These are phyloP conservation scores for Bombyx mandarina DNA, from an alignment of 1,140 invertebrate species.

Conservation along the genomic window DNA sequence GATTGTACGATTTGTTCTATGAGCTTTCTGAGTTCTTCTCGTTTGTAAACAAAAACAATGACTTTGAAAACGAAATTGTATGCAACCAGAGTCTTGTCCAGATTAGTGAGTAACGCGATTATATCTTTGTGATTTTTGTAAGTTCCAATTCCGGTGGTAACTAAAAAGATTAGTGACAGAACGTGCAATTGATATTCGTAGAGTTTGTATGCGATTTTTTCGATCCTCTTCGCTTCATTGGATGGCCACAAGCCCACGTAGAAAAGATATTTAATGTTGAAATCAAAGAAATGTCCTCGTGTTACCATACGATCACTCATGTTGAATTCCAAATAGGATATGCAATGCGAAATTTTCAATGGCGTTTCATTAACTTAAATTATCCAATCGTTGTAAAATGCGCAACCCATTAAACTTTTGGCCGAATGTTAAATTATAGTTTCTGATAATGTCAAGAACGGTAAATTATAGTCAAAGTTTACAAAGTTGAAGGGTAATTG, in stretches of 20 bases:
- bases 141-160: slow-evolving; percentile 37
- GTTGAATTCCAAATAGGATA: too few relatives aligned
- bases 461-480: slow-evolving; percentile 4
- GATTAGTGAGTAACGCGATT: slow-evolving; percentile 28
- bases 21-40: slow-evolving; percentile 26
- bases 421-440: slow-evolving; percentile 7
- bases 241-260: slow-evolving; percentile 47
- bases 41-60: slow-evolving; percentile 33
- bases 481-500: background rate
- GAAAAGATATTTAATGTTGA: slow-evolving; percentile 46
- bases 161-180: slow-evolving; percentile 28
- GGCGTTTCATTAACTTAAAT: too few relatives aligned
- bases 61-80: slow-evolving; percentile 47
- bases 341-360: too few relatives aligned
- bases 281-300: slow-evolving; percentile 35
- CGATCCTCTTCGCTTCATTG: slow-evolving; percentile 20
- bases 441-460: slow-evolving; percentile 5
- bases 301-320: too few relatives aligned
- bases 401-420: too few relatives aligned
- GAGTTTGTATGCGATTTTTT: slow-evolving; percentile 27
- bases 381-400: too few relatives aligned
- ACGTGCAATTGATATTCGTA: slow-evolving; percentile 32
- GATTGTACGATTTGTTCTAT: slow-evolving; percentile 38
- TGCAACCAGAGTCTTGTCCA: slow-evolving; percentile 40
- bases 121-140: slow-evolving; percentile 29